Evolutionary conservation across 2,113 vertebrate genomes (phyloP).

Genomic region (Poeciliopsis prolifica): DNA sequence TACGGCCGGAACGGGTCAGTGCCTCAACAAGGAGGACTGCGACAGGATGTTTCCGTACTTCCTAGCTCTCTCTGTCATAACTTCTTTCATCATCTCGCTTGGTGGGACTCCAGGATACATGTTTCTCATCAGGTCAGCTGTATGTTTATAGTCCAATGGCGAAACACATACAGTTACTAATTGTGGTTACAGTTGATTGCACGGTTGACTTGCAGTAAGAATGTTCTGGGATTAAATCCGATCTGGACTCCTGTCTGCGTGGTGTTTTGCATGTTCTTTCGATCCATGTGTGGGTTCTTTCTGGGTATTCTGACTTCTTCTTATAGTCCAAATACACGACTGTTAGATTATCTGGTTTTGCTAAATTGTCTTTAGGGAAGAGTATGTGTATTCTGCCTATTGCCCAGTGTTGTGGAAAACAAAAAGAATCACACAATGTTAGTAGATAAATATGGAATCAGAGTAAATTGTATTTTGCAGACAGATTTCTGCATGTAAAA

Average conservation of each 20-base stretch:
- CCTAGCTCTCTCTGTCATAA: conserved; percentile 88
- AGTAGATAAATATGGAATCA: too few relatives aligned
- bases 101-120: conserved; percentile 92
- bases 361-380: too few relatives aligned
- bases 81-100: conserved; percentile 88
- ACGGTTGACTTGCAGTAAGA: neutral
- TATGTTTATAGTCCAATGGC: neutral
- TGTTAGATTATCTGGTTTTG: too few relatives aligned
- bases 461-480: too few relatives aligned
- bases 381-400: too few relatives aligned
- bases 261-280: neutral
- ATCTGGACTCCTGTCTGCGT: neutral
- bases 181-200: neutral
- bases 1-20: conserved; percentile 85
- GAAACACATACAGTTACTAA: neutral
- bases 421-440: too few relatives aligned
- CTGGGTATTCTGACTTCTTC: too few relatives aligned
- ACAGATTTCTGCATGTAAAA: too few relatives aligned
- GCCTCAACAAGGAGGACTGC: conserved; percentile 85
- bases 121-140: conserved; percentile 87
- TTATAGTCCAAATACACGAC: too few relatives aligned
- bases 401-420: too few relatives aligned
- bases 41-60: conserved; percentile 89
- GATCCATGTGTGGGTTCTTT: too few relatives aligned
- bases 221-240: neutral